A percentile compares a stretch with the other conserved stretches of the same genome.
phyloP scores from a whole-genome alignment of 2,888 invertebrate genomes.

The Caenorhabditis doughertyi region DNA sequence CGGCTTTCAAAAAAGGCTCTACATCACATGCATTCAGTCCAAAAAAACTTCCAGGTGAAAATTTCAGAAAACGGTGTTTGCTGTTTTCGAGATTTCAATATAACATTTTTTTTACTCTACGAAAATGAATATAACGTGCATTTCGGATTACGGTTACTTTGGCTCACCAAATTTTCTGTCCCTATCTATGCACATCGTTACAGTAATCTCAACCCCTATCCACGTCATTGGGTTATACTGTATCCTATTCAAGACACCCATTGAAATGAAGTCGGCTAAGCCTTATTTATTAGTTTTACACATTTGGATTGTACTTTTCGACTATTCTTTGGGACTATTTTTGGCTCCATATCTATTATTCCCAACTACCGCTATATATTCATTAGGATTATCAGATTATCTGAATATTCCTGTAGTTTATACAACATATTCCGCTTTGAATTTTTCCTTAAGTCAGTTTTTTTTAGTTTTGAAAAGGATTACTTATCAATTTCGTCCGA shows the following conservation, averaged over 20 bases:
- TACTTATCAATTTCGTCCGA: too few species aligned
- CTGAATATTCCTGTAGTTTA: background rate
- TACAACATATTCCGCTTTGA: background rate
- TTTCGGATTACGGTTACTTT: background rate
- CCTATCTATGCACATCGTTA: conserved; percentile 3
- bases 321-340: background rate
- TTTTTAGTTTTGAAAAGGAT: too few species aligned
- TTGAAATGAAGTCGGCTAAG: conserved; percentile 20
- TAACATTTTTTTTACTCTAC: too few species aligned
- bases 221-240: conserved; percentile 13
- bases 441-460: too few species aligned
- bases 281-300: background rate
- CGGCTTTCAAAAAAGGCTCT: too few species aligned
- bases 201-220: conserved; percentile 6
- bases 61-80: too few species aligned
- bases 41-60: too few species aligned
- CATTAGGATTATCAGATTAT: background rate
- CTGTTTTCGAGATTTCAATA: too few species aligned
- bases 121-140: too few species aligned
- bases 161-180: conserved; percentile 19
- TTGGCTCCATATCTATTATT: background rate
- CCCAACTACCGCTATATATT: background rate
- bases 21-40: too few species aligned
- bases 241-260: conserved; percentile 19
- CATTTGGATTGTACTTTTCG: background rate